phyloP scores from a whole-genome alignment of 2,888 invertebrate species.

The Ectemnius lituratus region DNA sequence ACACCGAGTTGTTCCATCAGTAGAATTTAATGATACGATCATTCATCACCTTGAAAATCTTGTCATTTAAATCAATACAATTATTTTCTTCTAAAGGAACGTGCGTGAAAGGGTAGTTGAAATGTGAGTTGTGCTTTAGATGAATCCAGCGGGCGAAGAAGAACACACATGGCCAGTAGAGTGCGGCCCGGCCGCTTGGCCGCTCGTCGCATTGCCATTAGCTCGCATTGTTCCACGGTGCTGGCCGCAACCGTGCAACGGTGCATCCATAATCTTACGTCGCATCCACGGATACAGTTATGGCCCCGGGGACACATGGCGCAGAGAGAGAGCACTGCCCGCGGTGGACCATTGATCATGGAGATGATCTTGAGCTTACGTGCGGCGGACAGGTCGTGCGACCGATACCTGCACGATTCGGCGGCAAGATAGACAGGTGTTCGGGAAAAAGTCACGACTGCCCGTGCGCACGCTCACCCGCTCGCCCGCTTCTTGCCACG shows the following conservation, averaged over 20 bases:
- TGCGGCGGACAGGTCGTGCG: constrained; percentile 67
- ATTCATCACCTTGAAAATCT: too few relatives aligned
- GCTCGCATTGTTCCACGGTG: constrained; percentile 64
- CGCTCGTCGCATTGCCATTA: constrained; percentile 59
- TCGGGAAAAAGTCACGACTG: constrained; percentile 57
- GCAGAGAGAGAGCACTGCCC: constrained; percentile 30
- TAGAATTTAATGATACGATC: too few relatives aligned
- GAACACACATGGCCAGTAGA: constrained; percentile 12
- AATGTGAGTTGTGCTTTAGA: not conserved
- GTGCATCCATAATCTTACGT: constrained; percentile 71
- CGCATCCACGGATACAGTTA: constrained; percentile 71
- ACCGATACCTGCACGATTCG: constrained; percentile 67
- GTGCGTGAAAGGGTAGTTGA: too few relatives aligned
- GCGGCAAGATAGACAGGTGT: constrained; percentile 56
- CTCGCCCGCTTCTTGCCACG: not conserved
- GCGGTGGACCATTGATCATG: constrained; percentile 65
- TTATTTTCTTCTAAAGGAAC: too few relatives aligned
- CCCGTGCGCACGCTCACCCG: constrained; percentile 10
- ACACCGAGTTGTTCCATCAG: too few relatives aligned
- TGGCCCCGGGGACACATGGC: constrained; percentile 68
- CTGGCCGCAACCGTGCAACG: constrained; percentile 65
- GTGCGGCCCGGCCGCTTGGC: constrained; percentile 28
- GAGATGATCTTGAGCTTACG: constrained; percentile 65
- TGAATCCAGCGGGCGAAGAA: not conserved
- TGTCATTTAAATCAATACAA: too few relatives aligned